phyloP scores from a whole-genome alignment of 2,888 invertebrate species.

The Patella depressa region DNA sequence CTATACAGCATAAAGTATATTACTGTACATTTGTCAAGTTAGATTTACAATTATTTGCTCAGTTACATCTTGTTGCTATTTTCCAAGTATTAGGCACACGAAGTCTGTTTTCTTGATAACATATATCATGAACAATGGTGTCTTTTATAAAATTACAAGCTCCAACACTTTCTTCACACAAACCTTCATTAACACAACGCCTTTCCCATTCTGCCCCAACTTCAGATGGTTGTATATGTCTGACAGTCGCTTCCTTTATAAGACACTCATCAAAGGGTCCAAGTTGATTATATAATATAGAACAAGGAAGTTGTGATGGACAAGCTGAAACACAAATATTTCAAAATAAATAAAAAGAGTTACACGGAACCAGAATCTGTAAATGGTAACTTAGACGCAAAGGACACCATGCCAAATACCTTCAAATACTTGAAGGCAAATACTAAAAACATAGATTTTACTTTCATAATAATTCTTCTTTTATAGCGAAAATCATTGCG shows the following conservation, averaged over 20 bases:
- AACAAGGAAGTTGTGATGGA: background rate
- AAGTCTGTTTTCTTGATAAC: background rate
- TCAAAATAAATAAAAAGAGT: background rate
- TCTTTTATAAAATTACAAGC: background rate
- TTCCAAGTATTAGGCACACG: background rate
- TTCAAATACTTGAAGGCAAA: too few relatives aligned
- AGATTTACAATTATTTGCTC: background rate
- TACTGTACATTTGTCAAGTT: too few relatives aligned
- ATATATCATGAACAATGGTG: background rate
- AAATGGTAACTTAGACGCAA: too few relatives aligned
- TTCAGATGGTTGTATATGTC: slow-evolving; percentile 1
- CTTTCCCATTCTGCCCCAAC: background rate
- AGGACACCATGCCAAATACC: too few relatives aligned
- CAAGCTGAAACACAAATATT: background rate
- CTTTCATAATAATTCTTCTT: too few relatives aligned
- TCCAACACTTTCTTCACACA: background rate
- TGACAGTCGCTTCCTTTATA: background rate
- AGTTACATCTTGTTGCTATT: background rate
- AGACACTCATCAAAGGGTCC: slow-evolving; percentile 1
- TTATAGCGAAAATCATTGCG: too few relatives aligned
- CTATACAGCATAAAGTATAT: too few relatives aligned
- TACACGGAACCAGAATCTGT: too few relatives aligned
- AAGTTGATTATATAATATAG: background rate
- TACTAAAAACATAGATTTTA: too few relatives aligned
- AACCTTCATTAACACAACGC: background rate